Percentiles rank a stretch among this genome's conserved stretches.
Evolutionary conservation across 2,797 vertebrate genomes (phyloP).

Genomic region (Poecilia velifera): DNA sequence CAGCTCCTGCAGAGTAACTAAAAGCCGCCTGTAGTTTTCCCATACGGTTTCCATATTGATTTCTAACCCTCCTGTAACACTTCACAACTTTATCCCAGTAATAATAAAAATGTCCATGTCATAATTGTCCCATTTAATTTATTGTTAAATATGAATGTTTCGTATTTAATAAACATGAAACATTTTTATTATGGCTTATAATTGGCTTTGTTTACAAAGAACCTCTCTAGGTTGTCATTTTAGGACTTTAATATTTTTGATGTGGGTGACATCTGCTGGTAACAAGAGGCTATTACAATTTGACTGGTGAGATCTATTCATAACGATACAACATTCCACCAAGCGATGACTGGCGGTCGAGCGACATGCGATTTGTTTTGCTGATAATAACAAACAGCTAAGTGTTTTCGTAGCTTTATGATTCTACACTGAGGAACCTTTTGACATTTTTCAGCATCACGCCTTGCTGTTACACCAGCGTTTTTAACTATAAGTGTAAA

Average conservation of each 20-base stretch:
- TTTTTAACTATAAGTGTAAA: not conserved
- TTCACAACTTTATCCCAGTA: not conserved
- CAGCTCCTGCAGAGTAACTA: not conserved
- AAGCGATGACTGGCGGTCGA: not conserved
- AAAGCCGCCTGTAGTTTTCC: not conserved
- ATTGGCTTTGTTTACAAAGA: conserved; percentile 10
- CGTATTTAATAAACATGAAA: no score
- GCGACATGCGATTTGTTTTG: not conserved
- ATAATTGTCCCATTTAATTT: not conserved
- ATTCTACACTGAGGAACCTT: not conserved
- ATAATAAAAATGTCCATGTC: not conserved
- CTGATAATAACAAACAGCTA: not conserved
- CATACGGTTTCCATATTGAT: not conserved
- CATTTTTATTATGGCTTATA: no score
- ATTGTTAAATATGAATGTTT: not conserved
- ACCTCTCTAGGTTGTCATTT: not conserved
- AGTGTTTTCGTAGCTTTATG: not conserved
- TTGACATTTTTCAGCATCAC: not conserved
- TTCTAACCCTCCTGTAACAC: not conserved
- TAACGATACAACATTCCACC: not conserved
- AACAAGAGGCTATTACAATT: conserved; percentile 32
- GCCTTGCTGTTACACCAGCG: not conserved
- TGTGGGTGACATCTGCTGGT: conserved; percentile 69
- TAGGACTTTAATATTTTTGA: conserved; percentile 3
- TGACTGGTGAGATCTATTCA: not conserved